These are phyloP conservation scores for Microcebus ravelobensis DNA, from an alignment of 2,113 vertebrate genomes.

Conservation along the genomic window DNA sequence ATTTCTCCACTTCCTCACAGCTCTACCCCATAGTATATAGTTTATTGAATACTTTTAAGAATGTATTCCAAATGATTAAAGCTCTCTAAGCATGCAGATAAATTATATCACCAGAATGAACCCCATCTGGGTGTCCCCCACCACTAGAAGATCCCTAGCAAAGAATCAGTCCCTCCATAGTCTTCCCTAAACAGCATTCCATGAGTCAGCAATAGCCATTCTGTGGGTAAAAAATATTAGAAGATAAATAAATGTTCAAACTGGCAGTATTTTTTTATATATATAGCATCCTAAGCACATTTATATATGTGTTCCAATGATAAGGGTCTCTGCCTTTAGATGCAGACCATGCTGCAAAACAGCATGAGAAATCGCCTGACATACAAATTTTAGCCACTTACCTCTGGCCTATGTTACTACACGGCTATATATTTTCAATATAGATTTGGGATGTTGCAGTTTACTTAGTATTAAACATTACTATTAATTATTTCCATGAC, in stretches of 20 bases:
- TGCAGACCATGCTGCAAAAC: not conserved
- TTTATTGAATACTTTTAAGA: not conserved
- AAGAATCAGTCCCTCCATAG: not conserved
- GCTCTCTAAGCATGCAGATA: not conserved
- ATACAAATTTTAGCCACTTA: not conserved
- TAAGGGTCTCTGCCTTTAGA: not conserved
- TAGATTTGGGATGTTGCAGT: not conserved
- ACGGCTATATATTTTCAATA: not conserved
- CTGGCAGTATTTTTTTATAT: not conserved
- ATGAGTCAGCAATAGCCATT: not conserved
- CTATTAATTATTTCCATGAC: not conserved
- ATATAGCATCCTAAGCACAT: not conserved
- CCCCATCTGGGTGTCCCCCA: not conserved
- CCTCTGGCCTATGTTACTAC: not conserved
- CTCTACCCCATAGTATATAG: not conserved
- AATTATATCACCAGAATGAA: not conserved
- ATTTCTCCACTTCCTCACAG: not conserved
- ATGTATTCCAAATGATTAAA: not conserved
- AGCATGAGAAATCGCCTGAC: not conserved
- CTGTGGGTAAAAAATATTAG: not conserved
- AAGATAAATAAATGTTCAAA: not conserved
- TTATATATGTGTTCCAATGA: not conserved
- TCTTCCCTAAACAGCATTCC: not conserved
- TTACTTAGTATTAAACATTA: slow-evolving; percentile 36
- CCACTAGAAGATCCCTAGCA: not conserved